These are phyloP conservation scores for Drosophila acutilabella DNA, from an alignment of 2,888 invertebrate species.

Conservation along the genomic window DNA sequence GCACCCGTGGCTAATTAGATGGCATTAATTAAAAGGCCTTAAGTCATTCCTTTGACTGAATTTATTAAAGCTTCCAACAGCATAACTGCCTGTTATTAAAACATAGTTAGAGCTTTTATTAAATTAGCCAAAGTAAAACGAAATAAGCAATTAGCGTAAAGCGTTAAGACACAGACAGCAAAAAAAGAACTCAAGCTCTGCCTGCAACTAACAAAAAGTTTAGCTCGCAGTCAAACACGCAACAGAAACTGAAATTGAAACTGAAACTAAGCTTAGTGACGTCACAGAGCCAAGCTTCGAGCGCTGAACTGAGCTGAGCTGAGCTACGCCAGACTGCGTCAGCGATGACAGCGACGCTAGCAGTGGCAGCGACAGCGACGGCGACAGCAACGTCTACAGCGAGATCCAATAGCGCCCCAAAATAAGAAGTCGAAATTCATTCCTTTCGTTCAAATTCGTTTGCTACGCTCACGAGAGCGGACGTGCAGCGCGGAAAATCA, in stretches of 20 bases:
- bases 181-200: constrained; percentile 41
- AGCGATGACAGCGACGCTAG: constrained; percentile 10
- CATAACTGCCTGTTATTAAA: constrained; percentile 49
- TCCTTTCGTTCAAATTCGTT: constrained; percentile 82
- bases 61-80: constrained; percentile 15
- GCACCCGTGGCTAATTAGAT: constrained; percentile 37
- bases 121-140: constrained; percentile 43
- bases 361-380: constrained; percentile 29
- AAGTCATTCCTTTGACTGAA: constrained; percentile 32
- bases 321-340: background rate
- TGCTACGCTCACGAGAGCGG: constrained; percentile 84
- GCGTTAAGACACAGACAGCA: constrained; percentile 18
- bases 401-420: constrained; percentile 80
- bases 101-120: constrained; percentile 31
- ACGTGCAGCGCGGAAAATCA: constrained; percentile 82
- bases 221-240: constrained; percentile 24
- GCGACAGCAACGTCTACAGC: constrained; percentile 59
- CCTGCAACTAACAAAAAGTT: constrained; percentile 13
- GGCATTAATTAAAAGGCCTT: constrained; percentile 12
- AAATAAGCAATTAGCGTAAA: constrained; percentile 40
- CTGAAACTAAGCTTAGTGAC: constrained; percentile 61
- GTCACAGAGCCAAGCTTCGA: constrained; percentile 59
- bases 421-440: constrained; percentile 82
- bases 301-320: constrained; percentile 11
- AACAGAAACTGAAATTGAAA: constrained; percentile 33